Evolutionary conservation across 2,888 invertebrate species (phyloP), one percentile per base, ranked within the genome.

Genomic region (Steinernema carpocapsae): DNA sequence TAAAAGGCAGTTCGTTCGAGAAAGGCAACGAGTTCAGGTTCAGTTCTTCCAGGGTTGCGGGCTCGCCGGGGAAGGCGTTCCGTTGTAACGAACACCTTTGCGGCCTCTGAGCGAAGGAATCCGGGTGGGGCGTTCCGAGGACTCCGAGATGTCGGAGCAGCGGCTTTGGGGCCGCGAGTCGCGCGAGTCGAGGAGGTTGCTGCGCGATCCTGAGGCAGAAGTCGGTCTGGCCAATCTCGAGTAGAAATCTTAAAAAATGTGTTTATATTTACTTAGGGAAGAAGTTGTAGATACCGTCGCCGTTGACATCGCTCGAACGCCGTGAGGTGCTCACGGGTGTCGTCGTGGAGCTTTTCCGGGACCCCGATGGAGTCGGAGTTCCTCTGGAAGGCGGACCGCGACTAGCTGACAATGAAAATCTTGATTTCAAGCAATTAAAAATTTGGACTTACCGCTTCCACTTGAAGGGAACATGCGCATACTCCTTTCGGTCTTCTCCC

Each of bases 401-500:
- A n/a, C 17, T 37, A 4, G 32, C 64, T 64, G 64, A 32, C 26
- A 52, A 3, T 3, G 17, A 48, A 10, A 37, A 37, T 37, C 37
- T 10, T 37, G 37, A 37, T 6, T 37, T 37, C 37, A 10, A 37
- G 37, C 3, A 37, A 3, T 37, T 10, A 37, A 10, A 3, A 37
- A 37, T 37, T 4, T 12, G 14, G 43, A 71, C 51, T 71, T 14
- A 48, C 72, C 56, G 19, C 43, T 45, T 19, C 43, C 46, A 22
- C 46, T 70, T 4, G 43, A 45, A n/a, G 46, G 71, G 74, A 83
- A 85, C 95, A 96, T 95, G 70, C 95, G 95, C 81, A 94, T 93
- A 75, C 95, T 95, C 84, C 94, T 92, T 76, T 92, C 93, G 56
- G 95, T 95, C 86, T 95, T 92, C 90, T 96, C 96, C 86, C 95